These are phyloP conservation scores for Carcinoscorpius rotundicauda DNA, from an alignment of 1,140 invertebrate species.

Conservation along the genomic window DNA sequence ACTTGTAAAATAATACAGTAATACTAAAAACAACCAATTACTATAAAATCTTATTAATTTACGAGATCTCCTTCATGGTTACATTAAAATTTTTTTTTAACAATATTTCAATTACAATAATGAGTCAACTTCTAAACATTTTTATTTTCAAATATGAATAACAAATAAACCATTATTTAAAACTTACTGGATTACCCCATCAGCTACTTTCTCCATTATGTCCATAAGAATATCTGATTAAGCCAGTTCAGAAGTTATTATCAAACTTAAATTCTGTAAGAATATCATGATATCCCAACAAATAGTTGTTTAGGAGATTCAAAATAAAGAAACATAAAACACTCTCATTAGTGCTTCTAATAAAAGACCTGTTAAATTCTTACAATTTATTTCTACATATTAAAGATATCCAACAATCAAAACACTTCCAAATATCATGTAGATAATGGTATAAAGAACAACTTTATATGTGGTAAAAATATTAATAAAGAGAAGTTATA, in stretches of 20 bases:
- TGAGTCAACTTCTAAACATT: not conserved
- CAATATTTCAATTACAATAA: not conserved
- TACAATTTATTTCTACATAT: no score
- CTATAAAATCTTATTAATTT: not conserved
- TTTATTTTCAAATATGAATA: not conserved
- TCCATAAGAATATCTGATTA: slow-evolving; percentile 33
- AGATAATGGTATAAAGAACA: no score
- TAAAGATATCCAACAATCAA: no score
- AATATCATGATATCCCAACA: no score
- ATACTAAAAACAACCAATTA: not conserved
- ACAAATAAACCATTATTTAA: not conserved
- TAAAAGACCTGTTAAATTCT: no score
- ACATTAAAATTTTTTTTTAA: not conserved
- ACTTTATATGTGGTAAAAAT: no score
- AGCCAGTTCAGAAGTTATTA: not conserved
- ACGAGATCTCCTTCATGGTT: not conserved
- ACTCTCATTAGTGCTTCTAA: no score
- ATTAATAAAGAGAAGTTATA: no score
- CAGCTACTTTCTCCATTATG: slow-evolving; percentile 37
- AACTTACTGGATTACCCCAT: slow-evolving; percentile 34
- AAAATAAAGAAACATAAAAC: no score
- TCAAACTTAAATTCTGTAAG: no score
- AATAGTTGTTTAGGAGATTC: no score
- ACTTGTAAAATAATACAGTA: not conserved
- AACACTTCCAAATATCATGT: no score